Evolutionary conservation across 1,140 invertebrate genomes (phyloP), one percentile per base, ranked within the genome.

Genomic region (Sesamia nonagrioides): DNA sequence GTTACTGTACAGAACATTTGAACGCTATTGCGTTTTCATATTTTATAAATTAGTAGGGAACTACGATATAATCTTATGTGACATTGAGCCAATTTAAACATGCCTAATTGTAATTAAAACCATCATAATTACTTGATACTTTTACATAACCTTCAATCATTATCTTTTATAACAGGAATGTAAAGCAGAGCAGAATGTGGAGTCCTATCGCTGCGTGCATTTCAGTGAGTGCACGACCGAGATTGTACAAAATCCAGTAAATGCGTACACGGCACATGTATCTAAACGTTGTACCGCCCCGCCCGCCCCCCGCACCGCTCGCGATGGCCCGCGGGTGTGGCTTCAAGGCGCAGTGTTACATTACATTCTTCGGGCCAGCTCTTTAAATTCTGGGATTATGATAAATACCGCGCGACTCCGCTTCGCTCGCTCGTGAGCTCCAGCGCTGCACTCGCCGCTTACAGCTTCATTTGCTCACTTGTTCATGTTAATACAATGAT

Each of bases 191-290:
- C 15, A 48, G 13, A 15, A 48, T 48, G 45, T 5, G 13, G 5
- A 15, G 13, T 48, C 13, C 13, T 48, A 48, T 15, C 11, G 45
- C 11, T 0, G 45, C 11, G 45, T 15, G 11, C 15, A 35, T 15
- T 6, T 27, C 54, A 35, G 56, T 6, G 27, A 13, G 18, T 60
- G 13, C 9, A 13, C 33, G 27, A 54, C 27, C 40, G 63, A 42
- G 48, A 58, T 0, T 77, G 50, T 50, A 77, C 69, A 77, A 77
- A 77, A 77, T 63, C 48, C 17, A 56, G 75, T 77, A 77, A 77
- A 69, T 77, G 50, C 75, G 50, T 27, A 27, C 74, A 63, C 63
- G 45, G 50, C 37, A 50, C 69, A 68, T 69, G 75, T 69, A 77
- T 77, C 69, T 63, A 77, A 48, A 54, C 61, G 58, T 56, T 56